Percentiles rank a stretch among this genome's conserved stretches.
These are phyloP conservation scores for Nasonia giraulti DNA, from an alignment of 1,140 invertebrate genomes.

Conservation along the genomic window DNA sequence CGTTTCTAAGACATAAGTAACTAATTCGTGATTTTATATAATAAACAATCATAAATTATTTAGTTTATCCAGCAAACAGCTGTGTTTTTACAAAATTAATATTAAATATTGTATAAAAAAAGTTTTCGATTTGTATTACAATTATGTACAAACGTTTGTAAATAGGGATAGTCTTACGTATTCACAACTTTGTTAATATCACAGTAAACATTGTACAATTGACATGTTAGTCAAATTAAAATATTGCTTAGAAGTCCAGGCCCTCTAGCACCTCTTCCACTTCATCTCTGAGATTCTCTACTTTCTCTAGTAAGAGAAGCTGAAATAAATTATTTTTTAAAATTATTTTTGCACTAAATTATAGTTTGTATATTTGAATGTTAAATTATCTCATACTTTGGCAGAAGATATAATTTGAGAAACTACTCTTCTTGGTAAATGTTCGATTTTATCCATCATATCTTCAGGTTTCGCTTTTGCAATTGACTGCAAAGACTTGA, in stretches of 20 bases:
- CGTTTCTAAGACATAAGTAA: constrained; percentile 4
- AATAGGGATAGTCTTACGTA: not conserved
- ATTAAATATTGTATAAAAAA: too few relatives aligned
- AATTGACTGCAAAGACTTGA: constrained; percentile 83
- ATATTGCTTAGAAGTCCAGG: constrained; percentile 63
- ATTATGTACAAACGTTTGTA: too few relatives aligned
- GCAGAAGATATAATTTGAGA: constrained; percentile 88
- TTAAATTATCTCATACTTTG: constrained; percentile 77
- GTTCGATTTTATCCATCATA: constrained; percentile 80
- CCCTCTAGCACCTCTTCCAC: constrained; percentile 82
- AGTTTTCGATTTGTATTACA: too few relatives aligned
- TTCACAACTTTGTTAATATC: constrained; percentile 27
- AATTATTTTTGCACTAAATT: constrained; percentile 26
- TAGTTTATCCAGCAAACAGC: not conserved
- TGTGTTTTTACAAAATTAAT: not conserved
- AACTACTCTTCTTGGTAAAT: constrained; percentile 82
- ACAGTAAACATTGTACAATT: constrained; percentile 29
- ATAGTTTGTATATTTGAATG: not conserved
- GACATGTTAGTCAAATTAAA: constrained; percentile 22
- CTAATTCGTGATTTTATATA: too few relatives aligned
- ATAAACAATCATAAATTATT: not conserved
- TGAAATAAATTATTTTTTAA: constrained; percentile 70
- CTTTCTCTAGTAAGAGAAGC: constrained; percentile 86
- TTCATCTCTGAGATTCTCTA: constrained; percentile 87
- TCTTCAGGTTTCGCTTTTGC: constrained; percentile 81